Base-by-base conservation (phyloP, 2,797 vertebrate genomes). In the Clamator glandarius region DNA sequence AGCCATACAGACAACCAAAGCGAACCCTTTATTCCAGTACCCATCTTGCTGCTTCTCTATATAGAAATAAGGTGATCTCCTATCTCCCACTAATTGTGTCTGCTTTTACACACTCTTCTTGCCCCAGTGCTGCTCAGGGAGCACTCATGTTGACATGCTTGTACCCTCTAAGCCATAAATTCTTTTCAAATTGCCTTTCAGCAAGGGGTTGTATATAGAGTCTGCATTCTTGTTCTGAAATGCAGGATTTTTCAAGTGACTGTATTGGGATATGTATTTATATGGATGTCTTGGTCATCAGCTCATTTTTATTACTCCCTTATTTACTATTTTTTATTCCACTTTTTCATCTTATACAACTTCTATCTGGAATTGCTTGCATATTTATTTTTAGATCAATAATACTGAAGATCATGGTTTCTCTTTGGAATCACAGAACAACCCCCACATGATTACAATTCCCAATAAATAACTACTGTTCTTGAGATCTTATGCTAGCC, bases 341-440 rank as follows among this genome's bases (percentile, higher is more conserved):
- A 57, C 28, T 72, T 8, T 59, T 90, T 39, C 26, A 52, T 70
- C 41, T 29, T 18, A 41, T 44, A 16, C 28, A 81, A 58, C 33
- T 88, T 86, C 85, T 58, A 46, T 69, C 42, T 84, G 66, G 41
- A 83, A 28, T 59, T 18, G 14, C 14, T 72, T 44, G 8, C 3
- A 8, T 80, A 50, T 75, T 89, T 78, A 31, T 94, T 92, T 87
- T 78, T 68, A 68, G 84, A 85, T 78, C 50, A 89, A 8, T 88
- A 90, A 36, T 25, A 52, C 6, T 46, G 48, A 74, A 81, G 35
- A 75, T 15, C 31, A 9, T 15, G 1, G 2, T 48, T 91, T 84
- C 48, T 89, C 10, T 76, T 79, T 57, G 35, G 55, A 90, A 76
- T 46, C 39, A 41, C 59, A 78, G 66, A 77, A 69, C n/a, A 87